Base-by-base conservation (phyloP, 2,888 invertebrate species). In the Polyploca ridens region DNA sequence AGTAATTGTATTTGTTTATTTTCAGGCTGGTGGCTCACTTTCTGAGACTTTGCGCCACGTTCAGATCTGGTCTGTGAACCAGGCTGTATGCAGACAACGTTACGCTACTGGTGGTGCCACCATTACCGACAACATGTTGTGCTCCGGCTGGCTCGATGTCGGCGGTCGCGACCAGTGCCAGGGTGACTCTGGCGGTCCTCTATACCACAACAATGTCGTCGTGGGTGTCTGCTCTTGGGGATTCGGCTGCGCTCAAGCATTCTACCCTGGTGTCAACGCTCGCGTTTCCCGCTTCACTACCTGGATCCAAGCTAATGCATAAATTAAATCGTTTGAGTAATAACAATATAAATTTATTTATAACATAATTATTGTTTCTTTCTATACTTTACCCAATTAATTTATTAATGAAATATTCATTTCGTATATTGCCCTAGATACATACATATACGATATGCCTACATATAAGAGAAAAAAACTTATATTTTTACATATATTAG, bases 141-240 rank as follows among this genome's bases (percentile, higher is more conserved):
- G 84, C 71, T 74, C 82, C 7, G 84, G 84, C 6, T 85, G 83
- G 80, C 74, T 85, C 1, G 83, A 84, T 59, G 86, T 86, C 6
- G 90, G 89, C 10, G 86, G 88, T 14, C 83, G 90, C 19, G 90
- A 87, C 75, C 89, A 88, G 76, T 91, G 91, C 76, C 77, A 81
- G 72, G 87, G 85, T n/a, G 88, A 89, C 74, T 83, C 83, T 16
- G 89, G 89, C 2, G 84, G 87, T 57, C 88, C 89, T 14, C 82
- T 88, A 33, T 76, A 83, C 69, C 87, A 87, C 71, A 81, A 84
- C 59, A 67, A 71, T 57, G 69, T 84, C 8, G 69, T 86, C 19
- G 86, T 88, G 1, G 89, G 89, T 27, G 73, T 89, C 33, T 82
- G 79, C 70, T 88, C 89, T 1, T 89, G 78, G 74, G 86, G 86